phyloP scores from a whole-genome alignment of 2,113 vertebrate species.

The Tragelaphus strepsiceros region DNA sequence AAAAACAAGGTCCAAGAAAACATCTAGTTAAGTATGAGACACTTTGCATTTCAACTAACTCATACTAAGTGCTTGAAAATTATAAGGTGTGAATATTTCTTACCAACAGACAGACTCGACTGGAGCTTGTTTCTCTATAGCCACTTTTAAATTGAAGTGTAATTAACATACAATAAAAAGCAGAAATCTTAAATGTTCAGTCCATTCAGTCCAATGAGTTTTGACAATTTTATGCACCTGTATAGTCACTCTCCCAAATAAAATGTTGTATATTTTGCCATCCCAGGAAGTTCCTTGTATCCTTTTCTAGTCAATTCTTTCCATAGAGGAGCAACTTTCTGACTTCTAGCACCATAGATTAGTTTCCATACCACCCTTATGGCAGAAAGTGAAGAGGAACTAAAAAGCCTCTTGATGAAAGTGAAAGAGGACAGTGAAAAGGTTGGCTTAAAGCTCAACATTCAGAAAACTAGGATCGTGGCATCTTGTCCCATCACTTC shows the following conservation, averaged over 20 bases:
- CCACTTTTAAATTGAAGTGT: not conserved
- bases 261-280: not conserved
- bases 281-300: not conserved
- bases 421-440: no score
- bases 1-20: not conserved
- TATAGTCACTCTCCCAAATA: not conserved
- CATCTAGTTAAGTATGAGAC: not conserved
- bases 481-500: no score
- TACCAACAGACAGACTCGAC: not conserved
- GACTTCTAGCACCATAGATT: not conserved
- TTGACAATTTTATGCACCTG: not conserved
- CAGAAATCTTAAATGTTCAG: not conserved
- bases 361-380: not conserved
- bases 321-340: not conserved
- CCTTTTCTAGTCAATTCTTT: not conserved
- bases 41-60: not conserved
- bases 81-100: not conserved
- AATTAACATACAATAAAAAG: not conserved
- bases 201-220: not conserved
- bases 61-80: not conserved
- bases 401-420: no score
- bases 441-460: no score
- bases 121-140: not conserved
- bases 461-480: no score
- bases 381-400: no score